Conservation (phyloP, 2,888 invertebrate species). For the Mythimna albipuncta region DNA sequence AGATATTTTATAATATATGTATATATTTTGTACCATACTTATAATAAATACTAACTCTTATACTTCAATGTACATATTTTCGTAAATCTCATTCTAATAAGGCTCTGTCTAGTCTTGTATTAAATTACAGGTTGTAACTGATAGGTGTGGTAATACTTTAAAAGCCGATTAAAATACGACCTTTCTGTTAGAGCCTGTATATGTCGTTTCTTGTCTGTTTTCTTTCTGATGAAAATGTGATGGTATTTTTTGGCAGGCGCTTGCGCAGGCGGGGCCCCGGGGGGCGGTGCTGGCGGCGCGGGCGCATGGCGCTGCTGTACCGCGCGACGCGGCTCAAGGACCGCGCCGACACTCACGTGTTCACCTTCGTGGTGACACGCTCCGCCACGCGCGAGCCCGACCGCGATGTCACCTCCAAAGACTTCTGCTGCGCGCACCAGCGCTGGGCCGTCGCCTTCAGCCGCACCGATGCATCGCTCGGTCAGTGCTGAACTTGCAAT, state of each 20-base stretch:
- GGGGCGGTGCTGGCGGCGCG: slow-evolving; percentile 87
- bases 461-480: slow-evolving; percentile 93
- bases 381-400: slow-evolving; percentile 94
- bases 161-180: too few relatives aligned
- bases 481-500: slow-evolving; percentile 67
- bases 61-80: not conserved
- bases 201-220: not conserved
- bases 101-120: not conserved
- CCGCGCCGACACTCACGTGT: slow-evolving; percentile 95
- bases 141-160: too few relatives aligned
- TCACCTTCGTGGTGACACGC: slow-evolving; percentile 95
- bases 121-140: too few relatives aligned
- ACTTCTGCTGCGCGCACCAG: slow-evolving; percentile 95
- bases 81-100: not conserved
- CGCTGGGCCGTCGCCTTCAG: slow-evolving; percentile 96
- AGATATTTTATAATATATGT: not conserved
- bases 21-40: not conserved
- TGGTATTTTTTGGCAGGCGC: slow-evolving; percentile 69
- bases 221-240: not conserved
- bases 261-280: slow-evolving; percentile 84
- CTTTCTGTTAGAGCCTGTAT: too few relatives aligned
- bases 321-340: slow-evolving; percentile 96
- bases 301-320: slow-evolving; percentile 94
- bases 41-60: not conserved
- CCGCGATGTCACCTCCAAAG: slow-evolving; percentile 95